Percentiles rank a stretch among this genome's conserved stretches.
phyloP scores from a whole-genome alignment of 1,140 invertebrate genomes.

The Anagrus nilaparvatae region DNA sequence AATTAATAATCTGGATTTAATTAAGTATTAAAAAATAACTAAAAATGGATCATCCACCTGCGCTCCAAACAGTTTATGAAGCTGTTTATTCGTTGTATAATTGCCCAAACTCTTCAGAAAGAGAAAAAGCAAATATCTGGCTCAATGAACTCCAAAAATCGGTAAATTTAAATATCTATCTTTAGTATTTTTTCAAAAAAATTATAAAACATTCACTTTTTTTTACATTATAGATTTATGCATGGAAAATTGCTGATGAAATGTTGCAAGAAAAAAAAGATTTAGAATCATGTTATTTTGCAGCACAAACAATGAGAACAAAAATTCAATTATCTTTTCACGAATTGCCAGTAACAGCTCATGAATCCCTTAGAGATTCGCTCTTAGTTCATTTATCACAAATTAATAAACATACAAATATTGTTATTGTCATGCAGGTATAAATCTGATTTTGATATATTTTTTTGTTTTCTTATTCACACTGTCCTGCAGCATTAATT shows the following conservation, averaged over 20 bases:
- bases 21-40: too few relatives aligned
- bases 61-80: slow-evolving; percentile 65
- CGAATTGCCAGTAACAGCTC: slow-evolving; percentile 80
- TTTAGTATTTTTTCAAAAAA: too few relatives aligned
- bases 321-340: slow-evolving; percentile 90
- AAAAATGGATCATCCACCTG: slow-evolving; percentile 52
- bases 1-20: too few relatives aligned
- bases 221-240: slow-evolving; percentile 66
- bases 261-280: slow-evolving; percentile 77
- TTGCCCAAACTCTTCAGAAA: slow-evolving; percentile 61
- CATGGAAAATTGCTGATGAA: slow-evolving; percentile 93
- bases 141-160: slow-evolving; percentile 87
- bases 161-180: slow-evolving; percentile 51
- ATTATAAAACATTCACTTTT: slow-evolving; percentile 6
- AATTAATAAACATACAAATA: slow-evolving; percentile 71
- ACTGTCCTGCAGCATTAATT: background rate
- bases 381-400: slow-evolving; percentile 79
- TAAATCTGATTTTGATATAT: slow-evolving; percentile 5
- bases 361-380: slow-evolving; percentile 80
- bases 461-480: background rate
- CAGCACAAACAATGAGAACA: slow-evolving; percentile 91
- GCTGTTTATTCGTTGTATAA: slow-evolving; percentile 72
- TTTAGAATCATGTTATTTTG: slow-evolving; percentile 90
- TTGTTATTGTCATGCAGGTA: slow-evolving; percentile 76
- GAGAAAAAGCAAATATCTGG: slow-evolving; percentile 86